These are phyloP conservation scores for Platygyra sinensis DNA, from an alignment of 64 coral and sea anemone species.

Conservation along the genomic window DNA sequence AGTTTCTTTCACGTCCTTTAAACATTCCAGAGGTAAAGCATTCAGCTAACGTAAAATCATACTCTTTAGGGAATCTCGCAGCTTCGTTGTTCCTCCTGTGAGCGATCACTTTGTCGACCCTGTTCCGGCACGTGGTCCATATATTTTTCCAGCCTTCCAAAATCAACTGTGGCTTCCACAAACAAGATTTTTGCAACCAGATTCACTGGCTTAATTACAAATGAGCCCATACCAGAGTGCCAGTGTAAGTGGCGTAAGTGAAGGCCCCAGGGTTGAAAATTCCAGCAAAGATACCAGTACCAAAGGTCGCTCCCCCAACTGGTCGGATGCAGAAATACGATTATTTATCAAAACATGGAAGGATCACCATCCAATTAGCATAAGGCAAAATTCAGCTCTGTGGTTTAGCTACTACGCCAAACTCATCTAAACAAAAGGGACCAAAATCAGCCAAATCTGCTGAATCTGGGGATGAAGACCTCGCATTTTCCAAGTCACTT, in stretches of 20 bases:
- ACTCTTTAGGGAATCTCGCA: background rate
- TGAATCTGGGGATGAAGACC: too few species aligned
- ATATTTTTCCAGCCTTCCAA: constrained; percentile 1
- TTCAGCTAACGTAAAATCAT: constrained; percentile 17
- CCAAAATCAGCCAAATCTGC: background rate
- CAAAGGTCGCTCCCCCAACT: too few species aligned
- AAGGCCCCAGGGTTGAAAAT: background rate
- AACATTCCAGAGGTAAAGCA: constrained; percentile 4
- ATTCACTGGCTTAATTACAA: background rate
- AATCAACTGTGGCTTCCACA: constrained; percentile 24
- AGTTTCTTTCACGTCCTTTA: constrained; percentile 1
- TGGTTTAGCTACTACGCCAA: too few species aligned
- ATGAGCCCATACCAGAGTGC: background rate
- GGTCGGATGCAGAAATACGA: background rate
- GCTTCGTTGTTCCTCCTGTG: background rate
- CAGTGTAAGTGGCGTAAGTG: background rate
- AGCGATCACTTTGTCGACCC: background rate
- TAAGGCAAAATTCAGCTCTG: background rate
- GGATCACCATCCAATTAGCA: constrained; percentile 22
- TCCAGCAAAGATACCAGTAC: too few species aligned
- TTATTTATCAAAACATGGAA: constrained; percentile 18
- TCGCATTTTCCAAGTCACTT: too few species aligned
- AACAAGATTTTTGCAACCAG: background rate
- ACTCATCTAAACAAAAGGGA: too few species aligned
- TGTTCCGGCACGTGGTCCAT: background rate